phyloP scores from a whole-genome alignment of 2,797 vertebrate species.

The Thamnophis elegans region DNA sequence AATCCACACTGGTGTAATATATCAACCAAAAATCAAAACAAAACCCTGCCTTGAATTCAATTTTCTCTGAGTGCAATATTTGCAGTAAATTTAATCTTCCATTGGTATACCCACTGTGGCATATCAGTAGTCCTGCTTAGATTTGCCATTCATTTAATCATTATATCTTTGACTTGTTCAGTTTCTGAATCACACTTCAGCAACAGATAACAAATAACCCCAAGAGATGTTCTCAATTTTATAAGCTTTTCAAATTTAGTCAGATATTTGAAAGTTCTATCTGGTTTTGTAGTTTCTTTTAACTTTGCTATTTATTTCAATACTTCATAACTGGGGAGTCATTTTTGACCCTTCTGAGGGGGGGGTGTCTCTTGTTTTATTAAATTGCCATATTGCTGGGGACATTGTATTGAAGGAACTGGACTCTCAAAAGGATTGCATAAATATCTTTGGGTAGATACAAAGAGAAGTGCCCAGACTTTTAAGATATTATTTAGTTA shows the following conservation, averaged over 20 bases:
- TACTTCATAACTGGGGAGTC: neutral
- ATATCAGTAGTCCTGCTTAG: neutral
- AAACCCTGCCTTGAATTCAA: neutral
- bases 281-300: neutral
- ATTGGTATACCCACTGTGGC: neutral
- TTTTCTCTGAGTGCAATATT: neutral
- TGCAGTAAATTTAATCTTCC: neutral
- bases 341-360: neutral
- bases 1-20: neutral
- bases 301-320: neutral
- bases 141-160: neutral
- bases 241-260: neutral
- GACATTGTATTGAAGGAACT: neutral
- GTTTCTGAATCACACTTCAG: neutral
- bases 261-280: neutral
- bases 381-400: neutral
- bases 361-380: neutral
- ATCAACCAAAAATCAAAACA: neutral
- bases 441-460: neutral
- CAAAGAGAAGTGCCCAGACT: neutral
- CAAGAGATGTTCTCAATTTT: neutral
- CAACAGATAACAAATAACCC: neutral
- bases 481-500: neutral
- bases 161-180: neutral
- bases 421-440: neutral